Base-by-base conservation (phyloP, 1,140 invertebrate species). In the Pachyrhynchus sulphureomaculatus region DNA sequence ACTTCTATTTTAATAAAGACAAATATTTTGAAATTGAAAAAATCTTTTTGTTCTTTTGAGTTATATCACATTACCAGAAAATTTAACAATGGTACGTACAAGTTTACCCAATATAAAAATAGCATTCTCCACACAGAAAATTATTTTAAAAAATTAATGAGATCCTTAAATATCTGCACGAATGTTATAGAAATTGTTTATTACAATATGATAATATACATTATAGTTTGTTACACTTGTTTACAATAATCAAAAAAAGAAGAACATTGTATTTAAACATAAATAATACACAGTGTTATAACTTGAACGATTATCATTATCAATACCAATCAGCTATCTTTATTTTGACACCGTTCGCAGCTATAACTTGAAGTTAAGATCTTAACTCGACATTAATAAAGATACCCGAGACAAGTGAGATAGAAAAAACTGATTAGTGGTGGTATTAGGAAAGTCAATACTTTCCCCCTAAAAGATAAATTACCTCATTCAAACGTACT, bases 1-100 rank as follows among this genome's bases (percentile, higher is more conserved):
- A 60, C 58, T 53, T 54, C 32, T 51, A 41, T 57, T 21, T 41
- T 20, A 33, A 44, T 39, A 62, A 61, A 56, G 45, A 54, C 49
- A 67, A 65, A 58, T 59, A 67, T 44, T 48, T 29, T 55, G 52
- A 57, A 63, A 65, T 26, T 65, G 33, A 41, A 29, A 67, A 56
- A 68, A 57, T 54, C 4, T 59, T 57, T 55, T 63, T 62, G 64
- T 29, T 33, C n/a, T 45, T 44, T 56, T 32, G 53, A 26, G 45
- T 69, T 69, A 73, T 73, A 73, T 73, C 71, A 73, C 71, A 73
- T 70, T 70, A 64, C 57, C 68, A 64, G 62, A 67, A 65, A 66
- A 66, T 68, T 68, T 56, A 68, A 69, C 67, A 68, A 69, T 58
- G 53, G 42, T 71, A 59, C 47, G 66, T 58, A 71, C 53, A 57